Evolutionary conservation across 2,888 invertebrate species (phyloP), one percentile per base, ranked within the genome.

Genomic region (Drosophila lutescens): DNA sequence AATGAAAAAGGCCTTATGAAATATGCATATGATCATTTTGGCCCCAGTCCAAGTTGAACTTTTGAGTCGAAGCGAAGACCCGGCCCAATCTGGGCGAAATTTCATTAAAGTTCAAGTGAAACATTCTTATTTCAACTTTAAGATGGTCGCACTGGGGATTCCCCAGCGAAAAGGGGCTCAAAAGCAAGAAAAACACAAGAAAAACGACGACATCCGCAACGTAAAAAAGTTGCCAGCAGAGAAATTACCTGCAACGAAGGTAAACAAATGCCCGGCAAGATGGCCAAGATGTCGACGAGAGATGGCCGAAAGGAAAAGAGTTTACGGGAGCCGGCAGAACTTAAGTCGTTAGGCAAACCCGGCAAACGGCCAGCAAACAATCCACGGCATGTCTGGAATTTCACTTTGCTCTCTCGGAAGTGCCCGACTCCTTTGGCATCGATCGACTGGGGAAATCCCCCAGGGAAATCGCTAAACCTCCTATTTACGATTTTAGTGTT

Each of bases 11-110:
- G 83, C 75, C 79, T 73, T 84, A 85, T 83, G 79, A 83, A 83
- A 87, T 83, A 87, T 83, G 87, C 83, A 83, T 83, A 85, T 87
- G 85, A 87, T 83, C 85, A 83, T 81, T 83, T 79, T 77, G 70
- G 71, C 69, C 70, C 59, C 57, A 41, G 56, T 41, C 32, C 51
- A 30, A 50, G 26, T 15, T 9, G 12, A 12, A 23, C 43, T 23
- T 15, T n/a, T 23, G 36, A 30, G 36, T 13, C 50, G 20, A 20
- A 20, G 20, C 20, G 15, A 10, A 30, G 47, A 47, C 26, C 49
- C 43, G 54, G 47, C 15, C 17, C 20, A 36, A 20, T 17, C 20
- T 51, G 15, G 17, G 38, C 17, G 30, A 62, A 70, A 71, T 76
- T 79, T 86, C 78, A 86, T 86, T 82, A 82, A 82, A 86, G 76